Evolutionary conservation across 1,140 invertebrate genomes (phyloP), one percentile per base, ranked within the genome.

Genomic region (Hyles euphorbiae): DNA sequence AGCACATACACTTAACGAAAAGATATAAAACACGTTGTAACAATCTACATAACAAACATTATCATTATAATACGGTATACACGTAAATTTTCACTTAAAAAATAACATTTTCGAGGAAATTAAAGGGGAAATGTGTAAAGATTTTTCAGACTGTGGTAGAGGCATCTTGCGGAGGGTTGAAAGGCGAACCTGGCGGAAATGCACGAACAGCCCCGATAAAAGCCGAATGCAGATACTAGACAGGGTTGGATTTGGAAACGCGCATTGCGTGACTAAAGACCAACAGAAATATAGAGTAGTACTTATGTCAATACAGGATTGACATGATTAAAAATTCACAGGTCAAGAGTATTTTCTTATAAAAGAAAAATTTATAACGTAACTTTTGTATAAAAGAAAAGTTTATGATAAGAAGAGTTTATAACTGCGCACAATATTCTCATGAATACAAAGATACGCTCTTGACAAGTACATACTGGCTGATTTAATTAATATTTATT

Each of bases 151-250:
- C 70, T 74, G 64, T 61, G 64, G 72, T 76, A 68, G 73, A 83
- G 78, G 70, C 82, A 83, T 87, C 75, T 76, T 73, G 76, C 64
- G 72, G 71, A 81, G 85, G 85, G 83, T 83, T 88, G 83, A 62
- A 86, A 79, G 67, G 74, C 76, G 67, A 66, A 58, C 63, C 65
- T 58, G 45, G 67, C 83, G 85, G 78, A 88, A 85, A 79, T 72
- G 63, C 70, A 73, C 85, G 85, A 87, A 65, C 57, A 48, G 48
- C 47, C 49, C 76, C 85, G 85, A 88, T 45, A 34, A 34, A 40
- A 48, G 58, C 81, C 85, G 85, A 88, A 76, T 83, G 76, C 76
- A 82, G 81, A 85, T 78, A 72, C 60, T 46, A 11, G 8, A 53
- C 83, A 85, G 85, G 64, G 68, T 12, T 63, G 82, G 49, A 83